Evolutionary conservation across 2,113 vertebrate species (phyloP).

Genomic region (Actenoides lindsayi): DNA sequence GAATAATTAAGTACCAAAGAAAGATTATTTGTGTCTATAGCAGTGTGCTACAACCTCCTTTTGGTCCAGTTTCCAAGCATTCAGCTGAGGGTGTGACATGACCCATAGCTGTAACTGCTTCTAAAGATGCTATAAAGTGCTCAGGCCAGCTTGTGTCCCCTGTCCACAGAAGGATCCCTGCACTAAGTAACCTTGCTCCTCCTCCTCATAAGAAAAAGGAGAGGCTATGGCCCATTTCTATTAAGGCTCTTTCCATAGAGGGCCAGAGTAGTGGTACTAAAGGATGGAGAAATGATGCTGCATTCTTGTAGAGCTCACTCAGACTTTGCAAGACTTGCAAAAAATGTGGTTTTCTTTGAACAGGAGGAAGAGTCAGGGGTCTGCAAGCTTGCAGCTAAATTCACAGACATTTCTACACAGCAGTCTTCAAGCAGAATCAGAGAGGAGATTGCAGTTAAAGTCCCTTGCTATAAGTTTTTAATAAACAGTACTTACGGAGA

Average conservation of each 20-base stretch:
- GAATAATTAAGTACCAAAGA: not conserved
- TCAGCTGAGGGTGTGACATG: not conserved
- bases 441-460: not conserved
- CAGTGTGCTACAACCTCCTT: not conserved
- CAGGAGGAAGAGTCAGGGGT: not conserved
- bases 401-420: not conserved
- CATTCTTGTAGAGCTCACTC: not conserved
- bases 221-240: not conserved
- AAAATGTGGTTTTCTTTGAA: not conserved
- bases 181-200: not conserved
- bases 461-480: not conserved
- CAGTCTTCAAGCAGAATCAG: not conserved
- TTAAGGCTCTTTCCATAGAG: not conserved
- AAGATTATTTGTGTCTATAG: not conserved
- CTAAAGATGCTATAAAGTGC: not conserved
- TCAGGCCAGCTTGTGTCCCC: not conserved
- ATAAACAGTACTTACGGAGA: not conserved
- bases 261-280: not conserved
- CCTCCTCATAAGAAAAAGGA: not conserved
- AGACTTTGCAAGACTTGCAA: not conserved
- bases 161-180: not conserved
- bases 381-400: not conserved
- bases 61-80: not conserved
- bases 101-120: not conserved
- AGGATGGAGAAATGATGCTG: not conserved